Conservation (phyloP, 2,113 vertebrate genomes). For the Calypte anna region DNA sequence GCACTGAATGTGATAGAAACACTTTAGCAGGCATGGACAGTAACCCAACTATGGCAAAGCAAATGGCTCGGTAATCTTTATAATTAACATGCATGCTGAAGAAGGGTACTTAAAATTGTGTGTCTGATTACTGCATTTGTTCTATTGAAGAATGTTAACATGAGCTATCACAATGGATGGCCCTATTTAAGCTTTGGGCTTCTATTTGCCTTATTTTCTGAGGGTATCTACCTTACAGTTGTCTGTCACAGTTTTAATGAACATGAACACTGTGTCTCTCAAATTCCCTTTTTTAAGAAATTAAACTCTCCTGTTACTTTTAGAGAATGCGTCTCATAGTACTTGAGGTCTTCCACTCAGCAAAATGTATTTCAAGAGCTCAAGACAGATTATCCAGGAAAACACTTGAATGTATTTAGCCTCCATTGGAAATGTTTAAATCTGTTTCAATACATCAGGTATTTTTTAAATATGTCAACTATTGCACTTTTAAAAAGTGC, state of each 20-base stretch:
- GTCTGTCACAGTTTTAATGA: background rate
- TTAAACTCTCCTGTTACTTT: background rate
- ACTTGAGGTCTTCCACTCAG: background rate
- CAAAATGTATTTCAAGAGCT: background rate
- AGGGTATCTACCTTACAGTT: background rate
- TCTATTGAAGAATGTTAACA: background rate
- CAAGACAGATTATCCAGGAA: background rate
- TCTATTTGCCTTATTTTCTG: conserved; percentile 1
- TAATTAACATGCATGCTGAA: conserved; percentile 74
- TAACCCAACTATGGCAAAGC: conserved; percentile 74
- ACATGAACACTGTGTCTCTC: background rate
- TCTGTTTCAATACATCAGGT: background rate
- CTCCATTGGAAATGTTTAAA: background rate
- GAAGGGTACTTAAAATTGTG: conserved; percentile 6
- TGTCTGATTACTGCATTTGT: background rate
- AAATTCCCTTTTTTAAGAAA: background rate
- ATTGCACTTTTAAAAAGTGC: background rate
- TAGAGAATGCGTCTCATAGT: background rate
- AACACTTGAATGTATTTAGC: background rate
- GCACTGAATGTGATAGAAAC: conserved; percentile 78
- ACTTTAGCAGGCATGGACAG: conserved; percentile 74
- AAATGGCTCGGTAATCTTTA: conserved; percentile 78
- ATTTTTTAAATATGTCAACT: background rate
- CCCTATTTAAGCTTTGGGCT: conserved; percentile 3
- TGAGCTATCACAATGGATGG: background rate